These are phyloP conservation scores for Oophaga sylvatica DNA, from an alignment of 2,797 vertebrate genomes.

Conservation along the genomic window DNA sequence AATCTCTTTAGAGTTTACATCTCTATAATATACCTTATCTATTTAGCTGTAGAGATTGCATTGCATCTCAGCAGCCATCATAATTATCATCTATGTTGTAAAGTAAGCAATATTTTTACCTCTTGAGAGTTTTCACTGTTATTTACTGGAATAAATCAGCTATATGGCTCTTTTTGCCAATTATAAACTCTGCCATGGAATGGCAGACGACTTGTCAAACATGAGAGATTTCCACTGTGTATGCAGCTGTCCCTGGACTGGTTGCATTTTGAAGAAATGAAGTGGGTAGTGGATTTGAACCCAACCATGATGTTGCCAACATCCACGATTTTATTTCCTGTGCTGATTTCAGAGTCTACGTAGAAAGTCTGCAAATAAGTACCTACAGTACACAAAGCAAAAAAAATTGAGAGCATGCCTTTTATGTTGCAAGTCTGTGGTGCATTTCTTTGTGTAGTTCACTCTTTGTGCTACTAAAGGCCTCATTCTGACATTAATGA, in stretches of 20 bases:
- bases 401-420: too few relatives aligned
- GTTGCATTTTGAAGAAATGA: background rate
- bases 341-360: too few relatives aligned
- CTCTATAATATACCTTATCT: conserved; percentile 5
- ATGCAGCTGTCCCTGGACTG: background rate
- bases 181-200: background rate
- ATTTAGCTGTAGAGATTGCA: background rate
- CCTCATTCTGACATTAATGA: too few relatives aligned
- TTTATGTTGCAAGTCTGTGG: too few relatives aligned
- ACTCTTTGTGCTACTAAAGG: too few relatives aligned
- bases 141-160: background rate
- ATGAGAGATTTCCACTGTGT: background rate
- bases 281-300: too few relatives aligned
- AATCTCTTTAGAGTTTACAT: background rate
- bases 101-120: background rate
- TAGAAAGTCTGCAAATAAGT: too few relatives aligned
- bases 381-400: too few relatives aligned
- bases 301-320: too few relatives aligned
- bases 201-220: background rate
- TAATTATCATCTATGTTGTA: background rate
- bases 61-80: background rate
- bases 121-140: background rate
- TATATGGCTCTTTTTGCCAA: background rate
- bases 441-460: too few relatives aligned
- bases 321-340: too few relatives aligned